phyloP scores from a whole-genome alignment of 2,888 invertebrate genomes.

The Hemistola chrysoprasaria region DNA sequence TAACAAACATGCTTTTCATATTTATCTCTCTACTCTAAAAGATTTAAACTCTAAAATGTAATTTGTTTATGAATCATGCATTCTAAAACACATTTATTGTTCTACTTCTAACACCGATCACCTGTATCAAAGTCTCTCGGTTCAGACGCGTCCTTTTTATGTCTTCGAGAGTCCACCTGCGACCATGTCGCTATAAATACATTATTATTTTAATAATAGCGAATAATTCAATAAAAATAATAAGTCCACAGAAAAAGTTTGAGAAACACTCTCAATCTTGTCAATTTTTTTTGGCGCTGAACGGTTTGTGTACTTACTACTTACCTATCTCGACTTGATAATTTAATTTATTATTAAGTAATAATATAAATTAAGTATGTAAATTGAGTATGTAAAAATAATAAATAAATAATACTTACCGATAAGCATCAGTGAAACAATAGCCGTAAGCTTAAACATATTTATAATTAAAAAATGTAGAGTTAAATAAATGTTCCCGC shows the following conservation, averaged over 20 bases:
- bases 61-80: constrained; percentile 9
- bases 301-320: background rate
- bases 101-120: constrained; percentile 26
- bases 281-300: background rate
- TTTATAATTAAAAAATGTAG: constrained; percentile 28
- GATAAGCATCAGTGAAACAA: constrained; percentile 64
- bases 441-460: constrained; percentile 65
- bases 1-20: no score
- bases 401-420: constrained; percentile 52
- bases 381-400: no score
- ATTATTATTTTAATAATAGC: background rate
- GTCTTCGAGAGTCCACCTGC: constrained; percentile 52
- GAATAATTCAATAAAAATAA: no score
- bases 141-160: constrained; percentile 59
- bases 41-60: background rate
- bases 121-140: constrained; percentile 54
- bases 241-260: background rate
- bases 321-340: background rate
- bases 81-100: background rate
- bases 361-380: background rate
- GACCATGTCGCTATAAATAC: constrained; percentile 61
- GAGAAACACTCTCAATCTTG: constrained; percentile 1
- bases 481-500: constrained; percentile 21
- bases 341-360: background rate
- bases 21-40: no score